These are phyloP conservation scores for Brachionus koreanus DNA, from an alignment of 1,140 invertebrate species.

Conservation along the genomic window DNA sequence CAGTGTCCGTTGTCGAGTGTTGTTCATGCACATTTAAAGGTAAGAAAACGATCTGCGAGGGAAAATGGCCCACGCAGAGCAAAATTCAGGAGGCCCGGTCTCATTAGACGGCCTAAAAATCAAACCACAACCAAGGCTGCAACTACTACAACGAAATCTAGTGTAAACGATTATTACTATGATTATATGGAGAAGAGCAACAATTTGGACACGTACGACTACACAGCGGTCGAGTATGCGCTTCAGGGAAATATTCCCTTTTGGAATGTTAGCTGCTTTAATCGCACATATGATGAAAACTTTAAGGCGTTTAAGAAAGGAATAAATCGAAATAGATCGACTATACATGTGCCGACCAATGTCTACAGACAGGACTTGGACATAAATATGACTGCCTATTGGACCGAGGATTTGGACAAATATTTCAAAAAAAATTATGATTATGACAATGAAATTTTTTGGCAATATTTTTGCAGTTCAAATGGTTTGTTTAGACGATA, in stretches of 20 bases:
- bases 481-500: slow-evolving; percentile 22
- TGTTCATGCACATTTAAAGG: not conserved
- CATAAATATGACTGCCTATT: slow-evolving; percentile 25
- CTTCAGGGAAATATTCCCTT: not conserved
- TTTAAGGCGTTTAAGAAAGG: slow-evolving; percentile 27
- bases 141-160: not conserved
- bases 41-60: not conserved
- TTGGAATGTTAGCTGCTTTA: slow-evolving; percentile 38
- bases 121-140: not conserved
- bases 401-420: not conserved
- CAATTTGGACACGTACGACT: not conserved
- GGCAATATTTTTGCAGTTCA: slow-evolving; percentile 45
- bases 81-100: not conserved
- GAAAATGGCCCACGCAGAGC: not conserved
- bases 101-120: not conserved
- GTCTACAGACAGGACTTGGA: slow-evolving; percentile 26
- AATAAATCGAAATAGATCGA: slow-evolving; percentile 9
- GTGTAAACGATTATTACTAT: not conserved
- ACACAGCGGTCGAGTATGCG: not conserved
- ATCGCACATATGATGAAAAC: slow-evolving; percentile 25
- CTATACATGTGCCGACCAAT: slow-evolving; percentile 44
- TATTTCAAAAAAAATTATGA: slow-evolving; percentile 36
- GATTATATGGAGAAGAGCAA: not conserved
- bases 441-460: slow-evolving; percentile 21
- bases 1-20: not conserved